Conservation (phyloP, 2,888 invertebrate species). For the Caenorhabditis panamensis region DNA sequence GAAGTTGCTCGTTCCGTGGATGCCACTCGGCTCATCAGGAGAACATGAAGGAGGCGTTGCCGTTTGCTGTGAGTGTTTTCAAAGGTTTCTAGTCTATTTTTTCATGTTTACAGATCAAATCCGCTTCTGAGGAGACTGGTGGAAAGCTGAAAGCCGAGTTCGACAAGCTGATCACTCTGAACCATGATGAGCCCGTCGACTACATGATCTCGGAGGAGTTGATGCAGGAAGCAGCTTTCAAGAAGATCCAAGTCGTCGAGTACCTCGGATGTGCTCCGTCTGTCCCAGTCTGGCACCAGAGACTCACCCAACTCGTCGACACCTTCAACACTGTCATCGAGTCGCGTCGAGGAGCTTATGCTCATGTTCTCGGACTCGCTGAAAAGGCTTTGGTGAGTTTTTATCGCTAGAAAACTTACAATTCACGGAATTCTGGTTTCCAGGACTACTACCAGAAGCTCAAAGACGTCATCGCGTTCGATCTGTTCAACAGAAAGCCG, state of each 20-base stretch:
- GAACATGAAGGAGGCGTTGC: not conserved
- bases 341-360: not conserved
- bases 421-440: not conserved
- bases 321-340: not conserved
- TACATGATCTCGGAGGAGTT: not conserved
- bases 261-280: not conserved
- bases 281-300: not conserved
- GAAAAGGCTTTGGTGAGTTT: not conserved
- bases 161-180: not conserved
- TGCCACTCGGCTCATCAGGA: not conserved
- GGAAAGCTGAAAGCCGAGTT: not conserved
- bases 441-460: not conserved
- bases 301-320: not conserved
- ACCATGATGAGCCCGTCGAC: not conserved
- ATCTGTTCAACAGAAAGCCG: not conserved
- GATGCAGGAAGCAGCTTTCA: not conserved
- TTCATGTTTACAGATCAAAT: not conserved
- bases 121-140: not conserved
- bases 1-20: not conserved
- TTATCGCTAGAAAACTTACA: too few relatives aligned
- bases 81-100: not conserved
- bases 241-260: not conserved
- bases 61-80: slow-evolving; percentile 2
- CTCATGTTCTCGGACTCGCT: not conserved
- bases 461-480: not conserved